Base-by-base conservation (phyloP, 2,888 invertebrate genomes). In the Diarsia brunnea region DNA sequence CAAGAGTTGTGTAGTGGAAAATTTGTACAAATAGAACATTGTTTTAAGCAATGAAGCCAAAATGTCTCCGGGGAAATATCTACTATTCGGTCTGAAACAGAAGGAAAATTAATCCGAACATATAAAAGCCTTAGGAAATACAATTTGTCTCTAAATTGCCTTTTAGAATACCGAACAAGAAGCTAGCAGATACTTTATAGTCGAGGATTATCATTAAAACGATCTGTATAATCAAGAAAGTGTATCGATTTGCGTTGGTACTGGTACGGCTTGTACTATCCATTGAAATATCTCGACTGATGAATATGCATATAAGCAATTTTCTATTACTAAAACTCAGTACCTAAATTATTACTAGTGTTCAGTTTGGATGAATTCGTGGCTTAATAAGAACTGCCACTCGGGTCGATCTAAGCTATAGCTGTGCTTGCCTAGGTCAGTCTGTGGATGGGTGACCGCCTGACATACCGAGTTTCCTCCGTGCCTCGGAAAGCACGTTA, bases 101-200 rank as follows among this genome's bases (percentile, higher is more conserved):
- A 72, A 72, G 45, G 14, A 63, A 69, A 75, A 84, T 69, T 69
- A 69, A 72, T 75, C 49, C 69, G 55, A 69, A 51, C 11, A 75
- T 47, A 67, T 69, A 72, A 72, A 75, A 69, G 58, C 65, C 27
- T 27, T 45, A 53, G 51, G 38, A 66, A 66, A 69, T 47, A 55
- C 53, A 84, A 80, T 80, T 80, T 38, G 68, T 69, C 53, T 73
- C 24, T 63, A 75, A 69, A 82, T 84, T 72, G 31, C 27, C 68
- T 69, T 67, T 43, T 31, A 67, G 49, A 31, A 53, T 10, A 12
- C 21, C 16, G 11, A 66, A 49, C 63, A 21, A 45, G 55, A 43
- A 43, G 55, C 24, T 16, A 66, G 19, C 58, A 60, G 53, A 31
- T 67, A 81, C 55, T 69, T 53, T 55, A 76, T 53, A 55, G 43